Base-by-base conservation (phyloP, 2,113 vertebrate genomes). In the Ceyx margarethae region DNA sequence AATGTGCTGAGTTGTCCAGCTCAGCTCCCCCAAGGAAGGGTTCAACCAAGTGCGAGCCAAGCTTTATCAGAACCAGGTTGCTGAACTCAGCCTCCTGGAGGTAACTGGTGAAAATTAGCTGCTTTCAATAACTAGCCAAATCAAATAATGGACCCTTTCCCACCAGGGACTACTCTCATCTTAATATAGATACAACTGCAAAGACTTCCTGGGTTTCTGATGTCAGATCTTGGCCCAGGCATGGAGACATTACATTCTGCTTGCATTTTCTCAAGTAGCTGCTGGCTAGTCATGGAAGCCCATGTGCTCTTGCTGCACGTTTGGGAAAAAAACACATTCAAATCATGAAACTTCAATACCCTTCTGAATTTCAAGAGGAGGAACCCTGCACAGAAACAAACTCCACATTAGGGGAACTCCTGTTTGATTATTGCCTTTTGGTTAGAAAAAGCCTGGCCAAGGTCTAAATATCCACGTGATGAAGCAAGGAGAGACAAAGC, bases 61-160 rank as follows among this genome's bases (percentile, higher is more conserved):
- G 20, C 25, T 89, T 92, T n/a, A 85, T 51, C 45, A 77, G 72
- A 66, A 94, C 35, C 71, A 82, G 60, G 67, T 58, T 56, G 35
- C 33, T 82, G 79, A 45, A 54, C 51, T 62, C 1, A 6, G 5
- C 1, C 75, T 53, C 13, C 54, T 73, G 66, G 71, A 79, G 67
- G 54, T 68, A 77, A 87, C 48, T 85, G 64, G 72, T 90, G 85
- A 53, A 87, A 93, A 90, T 64, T 2, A 82, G 11, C 50, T 74
- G 79, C 43, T 78, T 89, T 94, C 21, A 22, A 45, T 35, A 40
- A 61, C 10, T 13, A 53, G 82, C 65, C 87, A 94, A 90, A 85
- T 65, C 88, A 95, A 95, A 90, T 80, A 86, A 93, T 64, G 40
- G 53, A 16, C 50, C 15, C 35, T 80, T 95, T 95, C 68, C 78